phyloP scores from a whole-genome alignment of 2,113 vertebrate species.

The Pluvianellus socialis region DNA sequence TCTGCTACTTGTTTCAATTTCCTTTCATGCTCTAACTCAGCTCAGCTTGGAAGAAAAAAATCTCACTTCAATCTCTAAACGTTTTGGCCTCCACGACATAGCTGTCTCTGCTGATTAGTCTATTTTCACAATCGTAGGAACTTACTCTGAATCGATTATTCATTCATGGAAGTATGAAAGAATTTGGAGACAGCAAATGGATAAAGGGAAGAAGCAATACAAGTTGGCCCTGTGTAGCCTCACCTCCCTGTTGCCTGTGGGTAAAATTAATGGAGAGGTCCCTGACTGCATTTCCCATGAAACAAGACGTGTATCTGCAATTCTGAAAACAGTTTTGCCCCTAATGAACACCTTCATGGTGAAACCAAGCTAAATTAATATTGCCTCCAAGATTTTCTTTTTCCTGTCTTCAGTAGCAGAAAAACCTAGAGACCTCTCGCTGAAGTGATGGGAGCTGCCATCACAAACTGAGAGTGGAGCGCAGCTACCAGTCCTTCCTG shows the following conservation, averaged over 20 bases:
- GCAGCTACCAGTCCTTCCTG: not conserved
- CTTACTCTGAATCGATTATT: not conserved
- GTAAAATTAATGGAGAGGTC: not conserved
- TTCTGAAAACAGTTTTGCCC: not conserved
- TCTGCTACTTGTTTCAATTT: not conserved
- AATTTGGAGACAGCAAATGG: not conserved
- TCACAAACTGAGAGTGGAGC: not conserved
- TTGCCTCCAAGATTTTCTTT: not conserved
- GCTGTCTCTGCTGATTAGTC: not conserved
- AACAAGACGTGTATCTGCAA: not conserved
- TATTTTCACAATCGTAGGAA: not conserved
- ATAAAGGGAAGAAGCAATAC: not conserved
- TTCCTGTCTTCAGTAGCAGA: not conserved
- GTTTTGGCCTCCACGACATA: not conserved
- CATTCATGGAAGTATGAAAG: not conserved
- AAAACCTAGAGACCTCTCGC: not conserved
- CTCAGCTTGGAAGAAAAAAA: not conserved
- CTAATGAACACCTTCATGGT: not conserved
- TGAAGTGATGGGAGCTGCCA: not conserved
- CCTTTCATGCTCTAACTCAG: not conserved
- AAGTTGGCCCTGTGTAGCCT: not conserved
- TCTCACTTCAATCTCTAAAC: not conserved
- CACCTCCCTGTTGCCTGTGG: not conserved
- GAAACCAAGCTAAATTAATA: not conserved
- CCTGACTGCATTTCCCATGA: not conserved